Percentiles rank a stretch among this genome's conserved stretches.
phyloP scores from a whole-genome alignment of 2,888 invertebrate species.

The Patella ulyssiponensis region DNA sequence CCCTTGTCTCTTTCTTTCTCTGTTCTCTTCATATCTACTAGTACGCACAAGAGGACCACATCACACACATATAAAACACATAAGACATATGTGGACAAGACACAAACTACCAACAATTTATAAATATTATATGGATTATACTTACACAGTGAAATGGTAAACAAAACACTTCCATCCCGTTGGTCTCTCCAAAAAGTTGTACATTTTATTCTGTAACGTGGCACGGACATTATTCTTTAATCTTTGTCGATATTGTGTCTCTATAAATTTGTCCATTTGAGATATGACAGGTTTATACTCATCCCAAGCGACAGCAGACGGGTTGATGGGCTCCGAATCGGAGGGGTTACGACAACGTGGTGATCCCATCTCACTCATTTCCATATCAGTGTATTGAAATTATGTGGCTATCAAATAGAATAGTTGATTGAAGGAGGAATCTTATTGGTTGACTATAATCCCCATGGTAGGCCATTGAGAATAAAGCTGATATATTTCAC shows the following conservation, averaged over 20 bases:
- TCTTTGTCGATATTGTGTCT: conserved; percentile 38
- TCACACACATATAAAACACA: too few species aligned
- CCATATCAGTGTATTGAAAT: conserved; percentile 17
- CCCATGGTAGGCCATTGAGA: neutral
- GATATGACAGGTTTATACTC: conserved; percentile 40
- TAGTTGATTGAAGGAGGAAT: neutral
- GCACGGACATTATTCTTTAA: conserved; percentile 41
- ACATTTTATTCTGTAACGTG: conserved; percentile 80
- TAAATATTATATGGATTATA: conserved; percentile 60
- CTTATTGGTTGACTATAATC: neutral
- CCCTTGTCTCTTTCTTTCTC: too few species aligned
- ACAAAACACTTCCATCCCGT: conserved; percentile 87
- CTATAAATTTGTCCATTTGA: conserved; percentile 41
- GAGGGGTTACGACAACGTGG: conserved; percentile 16
- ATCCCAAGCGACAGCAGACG: conserved; percentile 35
- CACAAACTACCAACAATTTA: too few species aligned
- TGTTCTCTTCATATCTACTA: too few species aligned
- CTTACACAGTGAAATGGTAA: conserved; percentile 88
- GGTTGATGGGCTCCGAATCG: conserved; percentile 20
- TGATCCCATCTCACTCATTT: conserved; percentile 23
- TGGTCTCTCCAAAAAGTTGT: conserved; percentile 87
- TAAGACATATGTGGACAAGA: too few species aligned
- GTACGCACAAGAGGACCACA: too few species aligned
- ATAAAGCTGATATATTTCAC: neutral
- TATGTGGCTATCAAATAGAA: neutral